These are phyloP conservation scores for Phenacoccus solenopsis DNA, from an alignment of 1,140 invertebrate species.

Conservation along the genomic window DNA sequence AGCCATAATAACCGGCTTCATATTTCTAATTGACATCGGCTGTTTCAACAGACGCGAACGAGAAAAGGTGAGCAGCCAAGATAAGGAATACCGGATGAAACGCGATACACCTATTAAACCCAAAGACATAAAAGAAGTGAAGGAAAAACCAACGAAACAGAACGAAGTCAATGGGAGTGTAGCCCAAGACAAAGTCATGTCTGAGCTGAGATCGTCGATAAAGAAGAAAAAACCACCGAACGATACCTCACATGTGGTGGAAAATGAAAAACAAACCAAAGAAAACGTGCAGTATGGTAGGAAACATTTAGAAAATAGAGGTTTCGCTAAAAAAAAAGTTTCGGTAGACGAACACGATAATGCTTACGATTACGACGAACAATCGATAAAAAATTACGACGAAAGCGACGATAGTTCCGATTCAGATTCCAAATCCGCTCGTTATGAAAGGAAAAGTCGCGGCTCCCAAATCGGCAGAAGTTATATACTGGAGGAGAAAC, in stretches of 20 bases:
- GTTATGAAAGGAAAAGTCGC: neutral
- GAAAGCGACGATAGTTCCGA: neutral
- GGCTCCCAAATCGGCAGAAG: constrained; percentile 9
- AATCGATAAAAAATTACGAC: neutral
- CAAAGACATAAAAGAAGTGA: neutral
- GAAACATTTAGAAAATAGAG: constrained; percentile 21
- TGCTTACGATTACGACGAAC: constrained; percentile 7
- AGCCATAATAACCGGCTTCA: constrained; percentile 48
- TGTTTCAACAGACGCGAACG: constrained; percentile 11
- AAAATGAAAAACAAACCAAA: constrained; percentile 13
- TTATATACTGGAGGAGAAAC: constrained; percentile 11
- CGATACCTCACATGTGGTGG: neutral
- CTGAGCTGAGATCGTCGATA: constrained; percentile 8
- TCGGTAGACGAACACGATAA: constrained; percentile 14
- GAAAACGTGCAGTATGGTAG: constrained; percentile 14
- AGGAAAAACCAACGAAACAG: neutral
- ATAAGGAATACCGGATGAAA: constrained; percentile 15
- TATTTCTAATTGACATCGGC: constrained; percentile 30
- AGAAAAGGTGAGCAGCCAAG: constrained; percentile 9
- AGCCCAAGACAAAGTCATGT: constrained; percentile 10
- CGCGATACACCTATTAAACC: neutral
- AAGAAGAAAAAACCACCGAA: constrained; percentile 8
- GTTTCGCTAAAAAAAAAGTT: constrained; percentile 16
- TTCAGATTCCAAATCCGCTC: neutral
- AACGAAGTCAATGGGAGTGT: neutral